These are phyloP conservation scores for Onychomys leucogaster DNA, from an alignment of 2,797 vertebrate species.

Conservation along the genomic window DNA sequence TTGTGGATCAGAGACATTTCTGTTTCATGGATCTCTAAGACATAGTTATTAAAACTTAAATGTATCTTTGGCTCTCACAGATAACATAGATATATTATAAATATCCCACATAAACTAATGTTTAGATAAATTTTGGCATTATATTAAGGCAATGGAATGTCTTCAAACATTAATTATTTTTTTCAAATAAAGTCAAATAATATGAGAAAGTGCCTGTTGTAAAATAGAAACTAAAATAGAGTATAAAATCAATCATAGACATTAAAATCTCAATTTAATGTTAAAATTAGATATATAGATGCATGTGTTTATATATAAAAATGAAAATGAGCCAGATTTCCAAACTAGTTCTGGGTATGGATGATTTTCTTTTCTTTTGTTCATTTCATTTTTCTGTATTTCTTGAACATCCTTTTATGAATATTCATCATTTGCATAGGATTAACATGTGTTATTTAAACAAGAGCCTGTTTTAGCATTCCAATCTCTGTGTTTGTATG, in stretches of 20 bases:
- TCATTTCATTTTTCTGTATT: background rate
- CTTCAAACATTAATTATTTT: slow-evolving; percentile 3
- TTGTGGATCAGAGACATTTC: background rate
- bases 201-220: background rate
- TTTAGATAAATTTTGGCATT: slow-evolving; percentile 41
- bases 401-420: background rate
- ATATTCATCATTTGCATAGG: slow-evolving; percentile 12
- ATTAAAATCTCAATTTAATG: slow-evolving; percentile 44
- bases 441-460: slow-evolving; percentile 39
- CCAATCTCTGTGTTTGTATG: background rate
- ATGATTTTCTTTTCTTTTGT: background rate
- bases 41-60: background rate
- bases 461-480: slow-evolving; percentile 5
- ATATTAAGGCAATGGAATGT: background rate
- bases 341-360: background rate
- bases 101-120: background rate
- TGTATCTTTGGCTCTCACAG: background rate
- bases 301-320: background rate
- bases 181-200: slow-evolving; percentile 41
- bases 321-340: slow-evolving; percentile 39
- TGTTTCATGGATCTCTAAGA: background rate
- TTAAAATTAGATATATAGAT: slow-evolving; percentile 36
- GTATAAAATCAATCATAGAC: slow-evolving; percentile 15
- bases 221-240: slow-evolving; percentile 42
- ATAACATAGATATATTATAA: background rate